Conservation (phyloP, 2,113 vertebrate species). For the Bettongia penicillata region DNA sequence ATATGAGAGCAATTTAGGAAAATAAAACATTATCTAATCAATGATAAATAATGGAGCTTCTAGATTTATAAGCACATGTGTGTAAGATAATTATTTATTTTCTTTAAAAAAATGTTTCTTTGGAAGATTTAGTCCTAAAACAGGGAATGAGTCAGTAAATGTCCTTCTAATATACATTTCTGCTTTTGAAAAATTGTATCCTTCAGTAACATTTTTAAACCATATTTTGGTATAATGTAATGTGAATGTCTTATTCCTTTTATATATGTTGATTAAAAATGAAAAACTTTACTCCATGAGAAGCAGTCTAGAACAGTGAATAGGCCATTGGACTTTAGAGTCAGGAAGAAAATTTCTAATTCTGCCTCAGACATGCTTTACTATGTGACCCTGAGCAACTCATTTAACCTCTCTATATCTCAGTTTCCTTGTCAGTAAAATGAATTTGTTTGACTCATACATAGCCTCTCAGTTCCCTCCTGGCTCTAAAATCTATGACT, state of each 20-base stretch:
- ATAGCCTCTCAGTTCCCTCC: neutral
- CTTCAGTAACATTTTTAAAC: neutral
- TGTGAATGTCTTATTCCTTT: neutral
- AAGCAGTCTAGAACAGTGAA: neutral
- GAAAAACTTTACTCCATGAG: neutral
- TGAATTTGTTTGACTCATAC: neutral
- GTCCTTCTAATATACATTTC: neutral
- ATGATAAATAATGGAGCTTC: constrained; percentile 22
- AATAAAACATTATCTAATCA: constrained; percentile 46
- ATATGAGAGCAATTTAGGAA: constrained; percentile 57
- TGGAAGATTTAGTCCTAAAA: neutral
- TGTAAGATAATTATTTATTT: neutral
- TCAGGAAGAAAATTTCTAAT: neutral
- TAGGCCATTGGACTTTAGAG: neutral
- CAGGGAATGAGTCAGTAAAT: neutral
- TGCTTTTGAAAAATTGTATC: neutral
- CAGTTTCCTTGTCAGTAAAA: neutral
- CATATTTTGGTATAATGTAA: neutral
- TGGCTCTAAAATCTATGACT: neutral
- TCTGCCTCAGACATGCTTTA: neutral
- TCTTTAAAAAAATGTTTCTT: constrained; percentile 29
- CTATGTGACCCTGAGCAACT: neutral
- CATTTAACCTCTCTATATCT: neutral
- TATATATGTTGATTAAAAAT: neutral
- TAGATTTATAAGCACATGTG: constrained; percentile 42